Base-by-base conservation (phyloP, 2,113 vertebrate species). In the Etia nguti region DNA sequence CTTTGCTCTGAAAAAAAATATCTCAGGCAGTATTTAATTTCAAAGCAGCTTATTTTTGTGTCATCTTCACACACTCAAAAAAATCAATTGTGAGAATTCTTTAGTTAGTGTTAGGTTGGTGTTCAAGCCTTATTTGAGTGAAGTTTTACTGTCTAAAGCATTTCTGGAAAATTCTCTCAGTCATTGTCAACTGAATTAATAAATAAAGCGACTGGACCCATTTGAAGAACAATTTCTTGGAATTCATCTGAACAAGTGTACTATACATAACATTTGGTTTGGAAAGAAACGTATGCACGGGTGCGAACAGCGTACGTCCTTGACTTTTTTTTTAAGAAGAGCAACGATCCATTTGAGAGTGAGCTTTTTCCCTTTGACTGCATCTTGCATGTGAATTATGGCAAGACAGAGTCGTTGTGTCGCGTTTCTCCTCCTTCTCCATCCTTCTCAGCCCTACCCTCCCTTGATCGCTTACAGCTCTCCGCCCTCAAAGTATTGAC, bases 341-440 rank as follows among this genome's bases (percentile, higher is more conserved):
- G 29, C 31, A 50, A 86, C 52, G 59, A 50, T 52, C 46, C 26
- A 31, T 77, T 52, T 52, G 6, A 52, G 38, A 26, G 41, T 82
- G 84, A 62, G 20, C 59, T 65, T 80, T 81, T 60, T 13, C 41
- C 29, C 16, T 55, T 8, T 65, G 24, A 81, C 36, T 22, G n/a
- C 48, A 16, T 81, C 38, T 62, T 83, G 50, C 41, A 56, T 86
- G 54, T 81, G 38, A 56, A 50, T 87, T 59, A 81, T 77, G 85
- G 36, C 85, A 90, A 70, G 73, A 83, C 68, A 55, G 4, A 41
- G 13, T 87, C 38, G 24, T 73, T 73, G 87, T 86, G 86, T 91
- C 85, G 65, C 52, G 43, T 83, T 29, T 89, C 90, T 91, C 82
- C 85, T 89, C 86, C 90, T 86, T 88, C 84, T 57, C 9, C 84